Conservation (phyloP, 2,888 invertebrate species). For the Bombylius major region DNA sequence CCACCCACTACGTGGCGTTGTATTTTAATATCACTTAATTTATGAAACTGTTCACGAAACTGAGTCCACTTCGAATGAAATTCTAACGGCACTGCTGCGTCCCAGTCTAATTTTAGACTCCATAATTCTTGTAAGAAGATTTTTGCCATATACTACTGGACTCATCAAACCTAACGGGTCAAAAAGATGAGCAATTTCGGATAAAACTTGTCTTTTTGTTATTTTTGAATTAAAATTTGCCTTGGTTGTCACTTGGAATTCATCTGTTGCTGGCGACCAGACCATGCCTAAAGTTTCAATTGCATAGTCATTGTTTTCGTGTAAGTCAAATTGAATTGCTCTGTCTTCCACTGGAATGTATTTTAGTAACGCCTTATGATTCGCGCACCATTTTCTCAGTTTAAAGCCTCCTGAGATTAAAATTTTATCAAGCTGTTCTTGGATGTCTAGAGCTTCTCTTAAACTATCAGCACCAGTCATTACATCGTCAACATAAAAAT, state of each 20-base stretch:
- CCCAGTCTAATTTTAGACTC: neutral
- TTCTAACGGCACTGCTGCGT: neutral
- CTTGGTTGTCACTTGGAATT: neutral
- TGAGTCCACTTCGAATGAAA: neutral
- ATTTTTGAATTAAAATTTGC: neutral
- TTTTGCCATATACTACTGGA: too few relatives aligned
- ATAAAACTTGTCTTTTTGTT: neutral
- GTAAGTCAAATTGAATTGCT: too few relatives aligned
- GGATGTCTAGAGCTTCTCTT: too few relatives aligned
- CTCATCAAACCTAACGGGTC: neutral
- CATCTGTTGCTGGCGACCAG: neutral
- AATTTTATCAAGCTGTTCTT: too few relatives aligned
- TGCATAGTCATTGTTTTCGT: too few relatives aligned
- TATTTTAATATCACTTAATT: neutral
- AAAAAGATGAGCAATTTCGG: too few relatives aligned
- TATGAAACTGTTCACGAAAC: neutral
- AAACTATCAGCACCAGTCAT: too few relatives aligned
- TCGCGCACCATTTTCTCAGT: too few relatives aligned
- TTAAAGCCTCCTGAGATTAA: too few relatives aligned
- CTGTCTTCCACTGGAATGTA: too few relatives aligned
- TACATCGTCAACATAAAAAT: too few relatives aligned
- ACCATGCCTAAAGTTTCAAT: neutral
- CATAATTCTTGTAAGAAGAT: neutral
- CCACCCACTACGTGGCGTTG: neutral
- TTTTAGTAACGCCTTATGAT: too few relatives aligned